Base-by-base conservation (phyloP, 1,140 invertebrate genomes). In the Pseudachorutes palmiensis region DNA sequence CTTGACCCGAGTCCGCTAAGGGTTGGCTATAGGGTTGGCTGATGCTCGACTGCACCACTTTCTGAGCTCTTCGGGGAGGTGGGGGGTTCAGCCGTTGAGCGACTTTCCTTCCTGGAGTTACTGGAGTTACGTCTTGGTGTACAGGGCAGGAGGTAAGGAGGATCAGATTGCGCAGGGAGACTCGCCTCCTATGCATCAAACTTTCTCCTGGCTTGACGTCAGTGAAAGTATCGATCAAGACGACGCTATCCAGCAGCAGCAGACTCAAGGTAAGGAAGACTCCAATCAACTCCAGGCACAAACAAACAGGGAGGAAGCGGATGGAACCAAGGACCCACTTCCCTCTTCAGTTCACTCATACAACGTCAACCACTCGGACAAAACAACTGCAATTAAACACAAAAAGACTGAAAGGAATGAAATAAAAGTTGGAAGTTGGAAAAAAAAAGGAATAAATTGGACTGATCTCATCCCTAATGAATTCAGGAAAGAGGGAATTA, bases 151-250 rank as follows among this genome's bases (percentile, higher is more conserved):
- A 5, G 36, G 19, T 19, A 19, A 41, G 5, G 5, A 41, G 51
- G 24, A 55, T 5, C 24, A 24, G 24, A 55, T 55, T 55, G 51
- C 51, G 51, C 51, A 55, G 51, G 24, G 51, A 24, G 12, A 5
- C 24, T 19, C 9, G 12, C 51, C 51, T 55, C 51, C 51, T 55
- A 55, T 55, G 51, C 51, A 55, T 55, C 51, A 55, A 41, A 55
- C 51, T 55, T 55, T 55, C 51, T 55, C 51, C 24, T 14, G 12
- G 12, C 51, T 55, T 55, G 51, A 55, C 51, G 51, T 55, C 51
- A 55, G 51, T 22, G 5, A 14, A 55, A 55, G 51, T 55, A 55
- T 55, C 24, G 51, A 55, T 55, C 51, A 24, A 22, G 51, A 55
- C 12, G 51, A 14, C 24, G 14, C 24, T 55, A 9, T 55, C 51